Evolutionary conservation across 2,888 invertebrate genomes (phyloP).

Genomic region (Alloplasta piceator): DNA sequence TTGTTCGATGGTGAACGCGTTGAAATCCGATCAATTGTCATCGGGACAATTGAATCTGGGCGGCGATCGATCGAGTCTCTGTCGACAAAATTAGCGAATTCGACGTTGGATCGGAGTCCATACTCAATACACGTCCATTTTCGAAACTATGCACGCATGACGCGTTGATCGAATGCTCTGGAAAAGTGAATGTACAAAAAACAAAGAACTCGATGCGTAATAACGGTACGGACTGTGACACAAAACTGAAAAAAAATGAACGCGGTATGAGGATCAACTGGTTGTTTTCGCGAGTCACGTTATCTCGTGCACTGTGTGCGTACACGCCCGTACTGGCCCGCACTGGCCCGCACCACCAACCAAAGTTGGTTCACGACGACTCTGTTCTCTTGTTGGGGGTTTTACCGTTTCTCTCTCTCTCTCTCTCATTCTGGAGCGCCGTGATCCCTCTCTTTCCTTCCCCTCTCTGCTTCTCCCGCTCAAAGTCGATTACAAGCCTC

Average conservation of each 20-base stretch:
- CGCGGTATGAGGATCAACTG: not conserved
- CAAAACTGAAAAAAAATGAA: not conserved
- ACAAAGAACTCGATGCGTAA: not conserved
- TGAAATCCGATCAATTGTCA: too few relatives aligned
- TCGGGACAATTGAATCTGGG: too few relatives aligned
- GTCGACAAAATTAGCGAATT: too few relatives aligned
- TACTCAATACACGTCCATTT: too few relatives aligned
- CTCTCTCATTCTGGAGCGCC: constrained; percentile 4
- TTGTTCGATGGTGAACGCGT: not conserved
- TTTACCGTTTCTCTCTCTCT: constrained; percentile 52
- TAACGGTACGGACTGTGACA: too few relatives aligned
- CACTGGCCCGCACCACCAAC: not conserved
- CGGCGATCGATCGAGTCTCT: too few relatives aligned
- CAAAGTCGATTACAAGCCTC: not conserved
- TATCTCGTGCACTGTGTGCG: not conserved
- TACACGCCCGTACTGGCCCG: constrained; percentile 1
- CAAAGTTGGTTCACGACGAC: too few relatives aligned
- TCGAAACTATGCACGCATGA: too few relatives aligned
- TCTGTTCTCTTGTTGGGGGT: not conserved
- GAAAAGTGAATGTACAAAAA: too few relatives aligned
- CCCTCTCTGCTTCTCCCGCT: not conserved
- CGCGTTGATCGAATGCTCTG: too few relatives aligned
- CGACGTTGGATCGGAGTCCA: too few relatives aligned
- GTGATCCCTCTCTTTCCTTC: constrained; percentile 17
- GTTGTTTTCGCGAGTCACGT: not conserved